Conservation (phyloP, 2,888 invertebrate genomes). For the Flabesymbios commensalis region DNA sequence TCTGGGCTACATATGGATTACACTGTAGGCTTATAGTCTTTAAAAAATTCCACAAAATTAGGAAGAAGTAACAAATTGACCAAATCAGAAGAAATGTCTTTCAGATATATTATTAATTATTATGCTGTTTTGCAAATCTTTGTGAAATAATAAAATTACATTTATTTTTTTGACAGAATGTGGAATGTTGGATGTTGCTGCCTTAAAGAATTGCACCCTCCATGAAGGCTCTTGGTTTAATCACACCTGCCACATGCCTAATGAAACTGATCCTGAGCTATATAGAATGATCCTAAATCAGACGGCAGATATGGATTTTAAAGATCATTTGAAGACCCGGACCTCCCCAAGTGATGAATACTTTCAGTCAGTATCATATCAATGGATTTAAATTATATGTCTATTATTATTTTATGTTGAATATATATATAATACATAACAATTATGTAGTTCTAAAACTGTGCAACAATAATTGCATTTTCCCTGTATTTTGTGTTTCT, state of each 20-base stretch:
- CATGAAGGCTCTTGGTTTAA: constrained; percentile 57
- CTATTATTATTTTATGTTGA: neutral
- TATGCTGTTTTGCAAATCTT: too few relatives aligned
- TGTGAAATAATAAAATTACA: too few relatives aligned
- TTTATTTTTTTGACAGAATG: constrained; percentile 20
- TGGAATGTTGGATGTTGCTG: constrained; percentile 16
- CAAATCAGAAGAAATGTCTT: too few relatives aligned
- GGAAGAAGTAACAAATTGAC: too few relatives aligned
- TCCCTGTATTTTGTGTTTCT: neutral
- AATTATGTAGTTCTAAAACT: neutral
- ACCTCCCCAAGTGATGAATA: constrained; percentile 64
- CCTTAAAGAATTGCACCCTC: constrained; percentile 54
- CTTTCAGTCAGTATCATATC: constrained; percentile 62
- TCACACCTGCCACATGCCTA: constrained; percentile 48
- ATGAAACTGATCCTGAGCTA: neutral
- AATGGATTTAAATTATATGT: neutral
- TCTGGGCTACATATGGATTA: too few relatives aligned
- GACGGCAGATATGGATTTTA: neutral
- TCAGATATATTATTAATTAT: too few relatives aligned
- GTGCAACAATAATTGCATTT: too few relatives aligned
- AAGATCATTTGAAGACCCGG: neutral
- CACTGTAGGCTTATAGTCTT: too few relatives aligned
- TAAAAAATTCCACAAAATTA: too few relatives aligned
- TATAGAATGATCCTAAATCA: too few relatives aligned
- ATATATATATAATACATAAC: neutral